phyloP scores from a whole-genome alignment of 2,888 invertebrate genomes.

The Epistrophella euchroma region DNA sequence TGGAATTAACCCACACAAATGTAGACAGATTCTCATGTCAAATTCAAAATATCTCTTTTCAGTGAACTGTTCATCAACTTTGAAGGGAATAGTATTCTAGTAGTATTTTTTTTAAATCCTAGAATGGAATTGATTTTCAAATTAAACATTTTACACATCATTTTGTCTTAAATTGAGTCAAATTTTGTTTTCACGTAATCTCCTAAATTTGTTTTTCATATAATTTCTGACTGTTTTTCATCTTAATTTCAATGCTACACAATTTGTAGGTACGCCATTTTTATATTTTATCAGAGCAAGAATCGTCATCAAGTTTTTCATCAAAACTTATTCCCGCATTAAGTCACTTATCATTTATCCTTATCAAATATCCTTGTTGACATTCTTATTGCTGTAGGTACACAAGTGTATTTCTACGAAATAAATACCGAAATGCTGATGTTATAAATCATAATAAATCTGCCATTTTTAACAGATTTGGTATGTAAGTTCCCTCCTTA shows the following conservation, averaged over 20 bases:
- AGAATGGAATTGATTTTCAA: too few relatives aligned
- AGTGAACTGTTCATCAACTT: too few relatives aligned
- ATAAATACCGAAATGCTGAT: neutral
- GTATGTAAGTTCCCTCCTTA: neutral
- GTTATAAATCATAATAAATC: conserved; percentile 8
- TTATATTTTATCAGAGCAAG: neutral
- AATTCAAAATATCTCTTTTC: too few relatives aligned
- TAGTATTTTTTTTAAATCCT: too few relatives aligned
- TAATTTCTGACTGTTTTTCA: neutral
- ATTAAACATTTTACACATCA: too few relatives aligned
- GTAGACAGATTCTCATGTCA: too few relatives aligned
- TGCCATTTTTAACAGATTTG: neutral
- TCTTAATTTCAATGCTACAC: neutral
- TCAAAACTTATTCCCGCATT: conserved; percentile 1
- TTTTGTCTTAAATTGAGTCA: too few relatives aligned
- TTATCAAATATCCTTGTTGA: conserved; percentile 5
- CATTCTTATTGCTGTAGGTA: neutral
- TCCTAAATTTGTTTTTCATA: too few relatives aligned
- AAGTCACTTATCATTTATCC: neutral
- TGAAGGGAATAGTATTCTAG: too few relatives aligned
- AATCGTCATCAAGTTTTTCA: neutral
- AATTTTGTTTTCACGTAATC: too few relatives aligned
- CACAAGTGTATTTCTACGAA: neutral
- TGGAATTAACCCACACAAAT: too few relatives aligned
- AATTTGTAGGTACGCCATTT: neutral